Base-by-base conservation (phyloP, 2,113 vertebrate genomes). In the Gobius niger region DNA sequence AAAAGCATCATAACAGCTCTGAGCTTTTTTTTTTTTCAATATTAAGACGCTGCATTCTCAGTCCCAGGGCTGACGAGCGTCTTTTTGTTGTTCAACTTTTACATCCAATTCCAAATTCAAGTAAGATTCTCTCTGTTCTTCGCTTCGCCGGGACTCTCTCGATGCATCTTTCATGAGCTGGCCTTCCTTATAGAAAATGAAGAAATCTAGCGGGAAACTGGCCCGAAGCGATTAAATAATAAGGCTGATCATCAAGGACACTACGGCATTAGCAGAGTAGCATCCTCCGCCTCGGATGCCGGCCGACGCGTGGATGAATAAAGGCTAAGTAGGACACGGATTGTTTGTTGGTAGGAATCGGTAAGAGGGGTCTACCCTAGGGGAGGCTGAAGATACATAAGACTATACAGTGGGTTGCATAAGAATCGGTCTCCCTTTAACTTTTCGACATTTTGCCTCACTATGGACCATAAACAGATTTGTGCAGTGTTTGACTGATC, bases 271-370 rank as follows among this genome's bases (percentile, higher is more conserved):
- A 82, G 68, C 53, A 63, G 13, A 72, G 73, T 78, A 70, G 68
- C 76, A 80, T 70, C 81, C 61, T 75, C 78, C 15, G 65, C 77
- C 81, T 87, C 77, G 78, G 76, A 84, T 84, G 72, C 71, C 82
- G 71, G 70, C 78, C 77, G 57, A 60, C 64, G 80, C 61, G 68
- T n/a, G 4, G 82, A 85, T 87, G 86, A 87, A 76, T 84, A 78
- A 34, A 34, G 75, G 85, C 79, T 83, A 88, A 90, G 85, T 86
- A 84, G 81, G 85, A 68, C 85, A 69, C 57, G 82, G 85, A 87
- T 86, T 61, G 67, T n/a, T n/a, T n/a, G n/a, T n/a, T n/a, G n/a
- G n/a, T n/a, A n/a, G n/a, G n/a, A n/a, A n/a, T n/a, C n/a, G n/a
- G n/a, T n/a, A n/a, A n/a, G n/a, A n/a, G n/a, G n/a, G n/a, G n/a